These are phyloP conservation scores for Brachirus orientalis DNA, from an alignment of 2,113 vertebrate species.

Conservation along the genomic window DNA sequence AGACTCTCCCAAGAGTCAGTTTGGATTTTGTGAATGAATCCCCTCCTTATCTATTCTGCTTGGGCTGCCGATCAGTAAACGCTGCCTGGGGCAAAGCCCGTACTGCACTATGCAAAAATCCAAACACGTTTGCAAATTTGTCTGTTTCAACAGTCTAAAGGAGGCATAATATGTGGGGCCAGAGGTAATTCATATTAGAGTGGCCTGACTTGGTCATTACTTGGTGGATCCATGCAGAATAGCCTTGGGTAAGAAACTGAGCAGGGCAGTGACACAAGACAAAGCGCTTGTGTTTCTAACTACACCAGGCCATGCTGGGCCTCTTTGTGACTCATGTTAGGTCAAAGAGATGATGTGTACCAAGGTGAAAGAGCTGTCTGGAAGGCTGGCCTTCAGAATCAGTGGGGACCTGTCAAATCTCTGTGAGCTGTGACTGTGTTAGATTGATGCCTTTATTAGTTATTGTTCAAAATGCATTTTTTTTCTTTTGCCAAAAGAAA, in stretches of 20 bases:
- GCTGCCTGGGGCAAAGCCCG: conserved; percentile 58
- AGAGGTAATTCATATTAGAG: conserved; percentile 42
- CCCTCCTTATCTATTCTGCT: conserved; percentile 62
- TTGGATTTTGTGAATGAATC: conserved; percentile 70
- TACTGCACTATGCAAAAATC: conserved; percentile 40
- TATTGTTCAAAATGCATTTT: not conserved
- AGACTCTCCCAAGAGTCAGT: conserved; percentile 45
- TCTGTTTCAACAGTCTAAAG: conserved; percentile 43
- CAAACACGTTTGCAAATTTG: conserved; percentile 60
- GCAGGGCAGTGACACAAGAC: conserved; percentile 52
- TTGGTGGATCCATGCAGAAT: conserved; percentile 28
- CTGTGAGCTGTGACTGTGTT: conserved; percentile 6
- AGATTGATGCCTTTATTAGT: not conserved
- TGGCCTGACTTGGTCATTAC: conserved; percentile 41
- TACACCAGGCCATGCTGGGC: conserved; percentile 22
- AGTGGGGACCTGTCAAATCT: conserved; percentile 29
- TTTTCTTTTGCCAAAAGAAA: not conserved
- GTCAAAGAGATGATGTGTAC: conserved; percentile 23
- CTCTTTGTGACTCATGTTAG: conserved; percentile 47
- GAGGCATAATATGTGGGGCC: conserved; percentile 38
- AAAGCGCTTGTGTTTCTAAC: conserved; percentile 48
- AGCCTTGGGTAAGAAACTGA: conserved; percentile 46
- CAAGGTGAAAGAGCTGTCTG: conserved; percentile 28
- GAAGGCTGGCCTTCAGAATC: conserved; percentile 33
- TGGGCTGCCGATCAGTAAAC: conserved; percentile 59